A percentile compares a stretch with the other conserved stretches of the same genome.
Conservation (phyloP, 2,113 vertebrate genomes). For the Trichomycterus rosablanca region DNA sequence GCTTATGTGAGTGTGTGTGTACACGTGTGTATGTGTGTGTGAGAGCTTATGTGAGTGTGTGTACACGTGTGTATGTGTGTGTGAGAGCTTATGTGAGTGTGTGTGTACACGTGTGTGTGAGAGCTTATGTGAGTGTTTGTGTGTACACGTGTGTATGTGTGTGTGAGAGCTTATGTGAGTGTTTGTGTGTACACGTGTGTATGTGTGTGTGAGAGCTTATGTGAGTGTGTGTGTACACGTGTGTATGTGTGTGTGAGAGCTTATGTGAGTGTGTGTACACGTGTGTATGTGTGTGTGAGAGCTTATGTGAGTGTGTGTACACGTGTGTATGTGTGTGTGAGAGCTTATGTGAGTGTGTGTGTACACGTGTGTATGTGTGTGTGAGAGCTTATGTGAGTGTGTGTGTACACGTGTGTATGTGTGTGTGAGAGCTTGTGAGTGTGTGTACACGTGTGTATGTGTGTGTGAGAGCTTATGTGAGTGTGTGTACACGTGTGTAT, state of each 20-base stretch:
- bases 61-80: too few species aligned
- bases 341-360: too few species aligned
- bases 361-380: too few species aligned
- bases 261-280: too few species aligned
- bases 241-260: slow-evolving; percentile 8
- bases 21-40: background rate
- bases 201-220: background rate
- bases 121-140: background rate
- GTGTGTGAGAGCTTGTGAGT: background rate
- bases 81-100: background rate
- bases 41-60: background rate
- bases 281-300: background rate
- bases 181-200: slow-evolving; percentile 2
- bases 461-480: background rate
- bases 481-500: background rate
- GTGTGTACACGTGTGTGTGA: background rate
- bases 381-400: too few species aligned
- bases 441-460: background rate
- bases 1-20: too few species aligned
- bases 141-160: slow-evolving; percentile 16
- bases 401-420: too few species aligned
- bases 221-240: too few species aligned
- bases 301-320: too few species aligned
- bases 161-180: background rate
- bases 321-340: too few species aligned